A percentile compares a stretch with the other conserved stretches of the same genome.
Evolutionary conservation across 2,113 vertebrate genomes (phyloP).

Genomic region (Meles meles): DNA sequence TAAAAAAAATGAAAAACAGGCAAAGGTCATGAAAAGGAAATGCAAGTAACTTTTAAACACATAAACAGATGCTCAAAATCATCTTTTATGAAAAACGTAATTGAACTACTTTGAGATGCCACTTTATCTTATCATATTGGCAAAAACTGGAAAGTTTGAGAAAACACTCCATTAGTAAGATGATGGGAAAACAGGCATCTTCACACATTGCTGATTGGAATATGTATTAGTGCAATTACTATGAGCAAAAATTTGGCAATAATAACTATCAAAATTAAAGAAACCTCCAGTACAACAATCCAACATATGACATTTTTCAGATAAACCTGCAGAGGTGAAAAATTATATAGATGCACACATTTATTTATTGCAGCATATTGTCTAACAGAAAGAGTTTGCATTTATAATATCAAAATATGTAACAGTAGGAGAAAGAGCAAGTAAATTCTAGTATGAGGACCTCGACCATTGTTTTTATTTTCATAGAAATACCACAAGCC

Average conservation of each 20-base stretch:
- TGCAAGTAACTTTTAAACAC: neutral
- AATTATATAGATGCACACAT: neutral
- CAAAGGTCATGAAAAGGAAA: neutral
- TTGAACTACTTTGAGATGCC: neutral
- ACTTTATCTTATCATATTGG: neutral
- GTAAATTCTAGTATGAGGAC: neutral
- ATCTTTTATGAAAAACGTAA: neutral
- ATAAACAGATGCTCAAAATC: neutral
- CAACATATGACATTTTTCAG: neutral
- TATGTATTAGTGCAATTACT: neutral
- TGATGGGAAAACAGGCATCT: neutral
- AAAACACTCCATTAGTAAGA: neutral
- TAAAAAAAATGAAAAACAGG: neutral
- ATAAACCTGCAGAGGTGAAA: neutral
- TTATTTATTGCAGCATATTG: neutral
- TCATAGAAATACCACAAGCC: neutral
- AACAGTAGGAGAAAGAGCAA: neutral
- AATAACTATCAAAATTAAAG: neutral
- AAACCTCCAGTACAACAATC: neutral
- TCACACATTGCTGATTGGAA: neutral
- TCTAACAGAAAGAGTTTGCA: neutral
- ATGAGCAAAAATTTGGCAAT: neutral
- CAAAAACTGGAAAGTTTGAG: neutral
- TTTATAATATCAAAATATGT: neutral
- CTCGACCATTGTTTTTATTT: neutral